Conservation (phyloP, 2,888 invertebrate species). For the Ligdia adustata region DNA sequence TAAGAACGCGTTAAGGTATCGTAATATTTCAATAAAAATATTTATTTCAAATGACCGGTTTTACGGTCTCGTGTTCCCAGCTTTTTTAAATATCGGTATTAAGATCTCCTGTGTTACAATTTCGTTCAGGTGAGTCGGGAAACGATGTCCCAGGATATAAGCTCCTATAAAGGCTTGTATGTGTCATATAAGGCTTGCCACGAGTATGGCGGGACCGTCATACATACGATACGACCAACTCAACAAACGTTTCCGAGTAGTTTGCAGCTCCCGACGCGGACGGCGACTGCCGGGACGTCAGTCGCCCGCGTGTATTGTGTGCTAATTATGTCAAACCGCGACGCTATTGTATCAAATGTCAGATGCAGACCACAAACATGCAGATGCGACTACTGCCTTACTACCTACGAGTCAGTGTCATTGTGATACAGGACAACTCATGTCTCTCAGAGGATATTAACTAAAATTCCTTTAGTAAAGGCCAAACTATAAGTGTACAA, state of each 20-base stretch:
- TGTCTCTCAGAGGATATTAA: no score
- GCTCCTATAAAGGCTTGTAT: background rate
- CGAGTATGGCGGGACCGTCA: background rate
- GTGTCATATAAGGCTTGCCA: background rate
- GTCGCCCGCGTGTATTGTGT: conserved; percentile 9
- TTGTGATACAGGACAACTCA: no score
- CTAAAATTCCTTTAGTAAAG: no score
- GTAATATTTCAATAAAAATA: no score
- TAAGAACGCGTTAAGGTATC: no score
- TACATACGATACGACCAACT: no score
- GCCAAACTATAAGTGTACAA: background rate
- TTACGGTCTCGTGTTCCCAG: background rate
- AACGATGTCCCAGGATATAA: background rate
- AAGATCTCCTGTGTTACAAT: background rate
- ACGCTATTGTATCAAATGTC: conserved; percentile 7
- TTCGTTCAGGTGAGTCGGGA: background rate
- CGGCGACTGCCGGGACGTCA: background rate
- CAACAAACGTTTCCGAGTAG: no score
- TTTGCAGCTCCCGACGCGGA: no score
- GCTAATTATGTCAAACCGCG: conserved; percentile 7
- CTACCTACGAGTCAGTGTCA: background rate
- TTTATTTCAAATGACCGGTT: background rate
- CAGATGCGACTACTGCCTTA: background rate
- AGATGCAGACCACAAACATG: background rate
- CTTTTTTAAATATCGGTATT: background rate